Evolutionary conservation across 1,140 invertebrate genomes (phyloP), one percentile per base, ranked within the genome.

Genomic region (Cardiocondyla obscurior): DNA sequence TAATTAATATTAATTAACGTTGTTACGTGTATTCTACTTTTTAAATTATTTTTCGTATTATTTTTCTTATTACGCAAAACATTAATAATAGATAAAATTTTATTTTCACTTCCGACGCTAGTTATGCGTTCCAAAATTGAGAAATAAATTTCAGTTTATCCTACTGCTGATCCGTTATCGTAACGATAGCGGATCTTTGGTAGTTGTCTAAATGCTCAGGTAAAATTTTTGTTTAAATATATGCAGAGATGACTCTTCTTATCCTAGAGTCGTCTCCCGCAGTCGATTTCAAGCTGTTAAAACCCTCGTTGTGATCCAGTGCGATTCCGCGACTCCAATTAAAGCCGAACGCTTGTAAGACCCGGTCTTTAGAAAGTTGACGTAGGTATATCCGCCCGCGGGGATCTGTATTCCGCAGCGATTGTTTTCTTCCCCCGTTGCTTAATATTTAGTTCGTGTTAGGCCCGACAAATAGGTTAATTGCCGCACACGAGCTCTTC

Each of bases 391-490:
- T 33, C 44, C 16, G 12, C 44, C 33, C 62, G 36, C n/a, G 49
- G 33, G 33, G 25, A 83, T 86, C 79, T 51, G 19, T 46, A 74
- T 67, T 67, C 46, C n/a, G 22, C 36, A 22, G 14, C 28, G 19
- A 72, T 70, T 33, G 58, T 62, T 7, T 16, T 14, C 42, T 3
- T 51, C 25, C 19, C 33, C 30, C 12, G 39, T 55, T 19, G 62
- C 62, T 79, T 79, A 79, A 79, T 53, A 79, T 79, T 67, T 79
- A 30, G 16, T n/a, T 42, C 74, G n/a, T 42, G 74, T 16, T 67
- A 55, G 12, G 22, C n/a, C 25, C 49, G 62, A 53, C 19, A 79
- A 86, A 85, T 62, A 53, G 73, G 81, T 86, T 87, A 86, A 86
- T 86, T 86, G 58, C 36, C 44, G 44, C 19, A 39, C 25, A 53